Evolutionary conservation across 1,140 invertebrate genomes (phyloP), one percentile per base, ranked within the genome.

Genomic region (Oscheius sp.): DNA sequence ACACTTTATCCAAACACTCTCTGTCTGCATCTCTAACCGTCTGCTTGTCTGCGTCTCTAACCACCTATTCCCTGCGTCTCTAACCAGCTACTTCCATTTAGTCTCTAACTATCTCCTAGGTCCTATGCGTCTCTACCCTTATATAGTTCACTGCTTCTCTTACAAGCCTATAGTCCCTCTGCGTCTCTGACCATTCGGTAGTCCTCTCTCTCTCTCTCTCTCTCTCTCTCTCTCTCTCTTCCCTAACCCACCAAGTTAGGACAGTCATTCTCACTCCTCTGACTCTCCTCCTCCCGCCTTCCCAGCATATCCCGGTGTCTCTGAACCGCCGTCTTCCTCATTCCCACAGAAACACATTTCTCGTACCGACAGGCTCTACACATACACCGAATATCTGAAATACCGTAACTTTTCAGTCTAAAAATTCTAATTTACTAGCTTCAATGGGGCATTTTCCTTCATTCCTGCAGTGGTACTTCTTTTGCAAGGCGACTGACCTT

Each of bases 351-450:
- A 1, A 71, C 26, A 52, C 69, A 71, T 38, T 71, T 71, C 32
- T 42, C 29, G 46, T 61, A 71, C 32, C 69, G 28, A 64, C 69
- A 71, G 23, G 59, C 46, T 34, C 69, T 32, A 61, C 69, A 71
- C 69, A 71, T 71, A 29, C 69, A 71, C 18, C 69, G 69, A 42
- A 71, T 58, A 38, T 36, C 67, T 68, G 67, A 38, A 68, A 68
- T 26, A 26, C 36, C 18, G 15, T 45, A 42, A n/a, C 10, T 42
- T 36, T 28, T 7, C n/a, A 13, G 28, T 15, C 49, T 15, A 23
- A 26, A 55, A 55, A 67, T 29, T 26, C 2, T 34, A 55, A 68
- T 36, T 59, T 20, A 68, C 67, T 64, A 29, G 45, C 59, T 31
- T 71, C 32, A 64, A 71, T 71, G 1, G 59, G n/a, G 23, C 69